Percentiles rank a stretch among this genome's conserved stretches.
These are phyloP conservation scores for Ptychadena robeensis DNA, from an alignment of 2,797 vertebrate genomes.

Conservation along the genomic window DNA sequence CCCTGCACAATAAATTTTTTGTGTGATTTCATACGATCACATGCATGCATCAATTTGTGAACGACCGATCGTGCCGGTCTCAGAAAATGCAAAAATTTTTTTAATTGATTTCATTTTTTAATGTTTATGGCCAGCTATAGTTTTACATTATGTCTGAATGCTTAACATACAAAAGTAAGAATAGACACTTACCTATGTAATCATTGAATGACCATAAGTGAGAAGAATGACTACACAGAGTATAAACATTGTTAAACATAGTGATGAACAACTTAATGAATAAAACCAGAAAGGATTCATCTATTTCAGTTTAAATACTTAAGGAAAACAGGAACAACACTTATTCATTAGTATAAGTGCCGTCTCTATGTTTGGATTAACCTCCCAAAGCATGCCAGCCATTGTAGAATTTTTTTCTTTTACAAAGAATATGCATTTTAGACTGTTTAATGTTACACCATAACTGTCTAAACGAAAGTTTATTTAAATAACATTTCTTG, in stretches of 20 bases:
- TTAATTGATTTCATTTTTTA: no score
- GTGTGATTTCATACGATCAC: no score
- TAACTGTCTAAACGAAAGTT: conserved; percentile 17
- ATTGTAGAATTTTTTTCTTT: neutral
- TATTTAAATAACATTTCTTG: conserved; percentile 39
- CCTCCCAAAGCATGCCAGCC: neutral
- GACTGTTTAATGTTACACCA: conserved; percentile 28
- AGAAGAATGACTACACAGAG: neutral
- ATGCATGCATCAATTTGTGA: no score
- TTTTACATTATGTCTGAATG: no score
- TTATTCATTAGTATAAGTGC: neutral
- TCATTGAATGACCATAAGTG: neutral
- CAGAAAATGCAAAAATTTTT: no score
- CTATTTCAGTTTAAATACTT: neutral
- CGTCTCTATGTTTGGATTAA: conserved; percentile 15
- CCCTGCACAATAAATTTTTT: no score
- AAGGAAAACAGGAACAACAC: neutral
- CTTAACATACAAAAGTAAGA: neutral
- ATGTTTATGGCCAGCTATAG: no score
- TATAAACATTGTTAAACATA: neutral
- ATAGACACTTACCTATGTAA: no score
- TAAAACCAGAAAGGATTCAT: neutral
- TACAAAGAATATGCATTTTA: conserved; percentile 18
- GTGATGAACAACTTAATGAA: neutral
- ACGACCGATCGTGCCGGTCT: no score